Evolutionary conservation across 1,140 invertebrate species (phyloP), one percentile per base, ranked within the genome.

Genomic region (Medauroidea extradentata): DNA sequence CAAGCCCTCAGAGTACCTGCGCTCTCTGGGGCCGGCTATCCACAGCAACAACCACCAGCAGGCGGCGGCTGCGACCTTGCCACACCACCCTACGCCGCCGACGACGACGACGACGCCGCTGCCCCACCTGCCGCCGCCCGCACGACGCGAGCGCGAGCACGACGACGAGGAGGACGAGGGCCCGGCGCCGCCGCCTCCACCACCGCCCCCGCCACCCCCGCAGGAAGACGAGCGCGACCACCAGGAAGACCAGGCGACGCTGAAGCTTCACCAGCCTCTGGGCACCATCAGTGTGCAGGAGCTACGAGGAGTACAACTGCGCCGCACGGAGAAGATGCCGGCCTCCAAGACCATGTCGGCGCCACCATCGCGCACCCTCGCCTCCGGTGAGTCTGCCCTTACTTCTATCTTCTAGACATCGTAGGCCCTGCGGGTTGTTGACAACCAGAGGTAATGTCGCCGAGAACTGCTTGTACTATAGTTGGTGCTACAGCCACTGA

Each of bases 1-100:
- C 69, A 94, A 94, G 71, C 93, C 93, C 41, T 93, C 90, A 34
- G 92, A 95, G 73, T 95, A 95, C 75, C 78, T 95, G 58, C 85
- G 86, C 66, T 91, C 88, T 11, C 56, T 57, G 25, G 56, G 56
- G 24, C 29, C 29, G 29, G n/a, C n/a, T n/a, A n/a, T n/a, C n/a
- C n/a, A n/a, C n/a, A n/a, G n/a, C n/a, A n/a, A n/a, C n/a, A n/a
- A n/a, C n/a, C n/a, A n/a, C n/a, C n/a, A n/a, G n/a, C n/a, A n/a
- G n/a, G n/a, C n/a, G n/a, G n/a, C n/a, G n/a, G 29, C 29, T 4
- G 29, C 29, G 29, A 16, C 38, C 18, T 25, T 3, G 19, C 48
- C n/a, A 16, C 46, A 39, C 39, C 39, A 53, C 14, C 57, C 55
- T 13, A 5, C 27, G 7, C 29, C 29, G 38, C 34, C 25, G 3